These are phyloP conservation scores for Gymnogyps californianus DNA, from an alignment of 2,113 vertebrate species.

Conservation along the genomic window DNA sequence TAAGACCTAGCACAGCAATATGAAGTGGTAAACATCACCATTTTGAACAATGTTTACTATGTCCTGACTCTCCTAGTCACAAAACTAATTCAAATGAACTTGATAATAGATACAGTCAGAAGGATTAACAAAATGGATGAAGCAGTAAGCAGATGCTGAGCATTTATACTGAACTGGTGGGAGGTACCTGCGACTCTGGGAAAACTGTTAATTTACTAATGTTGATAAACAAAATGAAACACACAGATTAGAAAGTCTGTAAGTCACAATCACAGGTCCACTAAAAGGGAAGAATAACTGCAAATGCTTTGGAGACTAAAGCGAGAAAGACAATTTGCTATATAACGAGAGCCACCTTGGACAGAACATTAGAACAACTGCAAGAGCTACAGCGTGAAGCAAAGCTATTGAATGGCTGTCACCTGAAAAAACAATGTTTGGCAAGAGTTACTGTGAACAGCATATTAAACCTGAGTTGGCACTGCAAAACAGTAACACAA, in stretches of 20 bases:
- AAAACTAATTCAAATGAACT: not conserved
- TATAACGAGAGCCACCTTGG: not conserved
- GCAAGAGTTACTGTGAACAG: not conserved
- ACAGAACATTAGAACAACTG: not conserved
- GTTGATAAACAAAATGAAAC: not conserved
- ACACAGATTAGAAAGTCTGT: not conserved
- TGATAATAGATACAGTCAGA: not conserved
- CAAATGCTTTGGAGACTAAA: not conserved
- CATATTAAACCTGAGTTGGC: not conserved
- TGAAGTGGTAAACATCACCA: not conserved
- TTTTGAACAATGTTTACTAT: not conserved
- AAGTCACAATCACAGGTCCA: not conserved
- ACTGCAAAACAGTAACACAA: not conserved
- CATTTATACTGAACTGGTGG: not conserved
- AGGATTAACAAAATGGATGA: not conserved
- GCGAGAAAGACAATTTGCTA: not conserved
- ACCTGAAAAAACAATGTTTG: not conserved
- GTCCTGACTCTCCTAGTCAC: not conserved
- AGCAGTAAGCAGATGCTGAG: not conserved
- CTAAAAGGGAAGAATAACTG: not conserved
- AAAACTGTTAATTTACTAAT: not conserved
- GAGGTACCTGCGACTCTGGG: accelerated
- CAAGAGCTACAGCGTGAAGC: not conserved
- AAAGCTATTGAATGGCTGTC: not conserved
- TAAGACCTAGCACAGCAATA: not conserved